A percentile compares a stretch with the other conserved stretches of the same genome.
Conservation (phyloP, 2,888 invertebrate species). For the Athalia cordata region DNA sequence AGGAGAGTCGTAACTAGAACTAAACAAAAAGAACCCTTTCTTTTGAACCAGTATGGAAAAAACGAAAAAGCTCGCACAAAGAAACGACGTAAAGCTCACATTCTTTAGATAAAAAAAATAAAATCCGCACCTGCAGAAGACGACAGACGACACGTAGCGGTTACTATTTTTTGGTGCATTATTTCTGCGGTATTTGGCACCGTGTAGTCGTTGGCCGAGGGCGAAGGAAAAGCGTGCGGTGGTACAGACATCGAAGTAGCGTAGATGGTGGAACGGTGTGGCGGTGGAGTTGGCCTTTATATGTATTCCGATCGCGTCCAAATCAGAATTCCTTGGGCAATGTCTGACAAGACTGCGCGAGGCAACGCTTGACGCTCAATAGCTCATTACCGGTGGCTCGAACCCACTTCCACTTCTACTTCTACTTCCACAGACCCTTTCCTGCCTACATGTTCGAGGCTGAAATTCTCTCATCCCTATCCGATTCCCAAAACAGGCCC, state of each 20-base stretch:
- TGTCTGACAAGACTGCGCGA: constrained; percentile 45
- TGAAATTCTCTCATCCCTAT: neutral
- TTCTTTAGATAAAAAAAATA: no score
- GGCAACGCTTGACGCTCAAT: constrained; percentile 49
- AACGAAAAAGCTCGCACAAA: no score
- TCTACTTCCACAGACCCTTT: constrained; percentile 38
- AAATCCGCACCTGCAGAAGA: no score
- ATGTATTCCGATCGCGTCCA: constrained; percentile 40
- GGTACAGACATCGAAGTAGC: constrained; percentile 3
- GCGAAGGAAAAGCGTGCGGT: neutral
- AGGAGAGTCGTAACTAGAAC: no score
- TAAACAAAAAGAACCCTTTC: no score
- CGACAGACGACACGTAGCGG: constrained; percentile 33
- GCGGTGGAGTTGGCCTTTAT: neutral
- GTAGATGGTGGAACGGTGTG: neutral
- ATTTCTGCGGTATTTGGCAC: constrained; percentile 43
- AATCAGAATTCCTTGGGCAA: constrained; percentile 44
- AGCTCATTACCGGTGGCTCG: constrained; percentile 51
- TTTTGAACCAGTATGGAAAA: no score
- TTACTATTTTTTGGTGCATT: constrained; percentile 36
- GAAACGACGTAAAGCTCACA: no score
- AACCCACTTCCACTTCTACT: constrained; percentile 48
- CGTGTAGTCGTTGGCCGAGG: constrained; percentile 16
- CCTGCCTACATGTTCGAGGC: neutral
- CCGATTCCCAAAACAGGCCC: neutral